phyloP scores from a whole-genome alignment of 2,888 invertebrate genomes.

The Hanleya hanleyi region DNA sequence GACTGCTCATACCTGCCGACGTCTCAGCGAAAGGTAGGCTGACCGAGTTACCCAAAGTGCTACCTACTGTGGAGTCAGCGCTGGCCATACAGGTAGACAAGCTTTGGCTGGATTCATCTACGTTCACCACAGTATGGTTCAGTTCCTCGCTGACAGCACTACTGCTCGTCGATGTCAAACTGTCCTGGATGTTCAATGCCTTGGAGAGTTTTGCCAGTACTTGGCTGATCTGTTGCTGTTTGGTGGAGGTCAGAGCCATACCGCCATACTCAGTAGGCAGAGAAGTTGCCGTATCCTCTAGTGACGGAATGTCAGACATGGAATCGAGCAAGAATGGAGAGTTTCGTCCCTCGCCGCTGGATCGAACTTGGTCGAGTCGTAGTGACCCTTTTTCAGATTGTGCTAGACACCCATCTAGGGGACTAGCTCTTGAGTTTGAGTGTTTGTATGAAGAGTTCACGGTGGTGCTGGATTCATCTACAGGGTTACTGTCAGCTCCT shows the following conservation, averaged over 20 bases:
- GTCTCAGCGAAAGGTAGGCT: no score
- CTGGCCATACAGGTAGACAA: no score
- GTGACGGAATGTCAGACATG: constrained; percentile 53
- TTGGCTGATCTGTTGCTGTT: constrained; percentile 63
- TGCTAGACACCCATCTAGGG: not conserved
- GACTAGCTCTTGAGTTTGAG: not conserved
- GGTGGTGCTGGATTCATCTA: no score
- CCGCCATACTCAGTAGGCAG: constrained; percentile 62
- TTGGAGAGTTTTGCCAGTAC: constrained; percentile 56
- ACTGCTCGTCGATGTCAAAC: constrained; percentile 48
- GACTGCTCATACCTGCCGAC: not conserved
- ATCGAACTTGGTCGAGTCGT: not conserved
- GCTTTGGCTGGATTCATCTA: not conserved
- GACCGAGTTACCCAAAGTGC: not conserved
- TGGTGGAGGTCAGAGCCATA: constrained; percentile 55
- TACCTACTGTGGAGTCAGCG: not conserved
- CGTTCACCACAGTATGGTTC: not conserved
- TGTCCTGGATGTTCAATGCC: constrained; percentile 58
- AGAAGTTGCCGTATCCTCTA: constrained; percentile 48
- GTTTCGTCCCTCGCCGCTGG: not conserved
- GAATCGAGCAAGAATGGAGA: not conserved
- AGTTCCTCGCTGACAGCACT: constrained; percentile 37
- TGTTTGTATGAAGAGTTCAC: not conserved
- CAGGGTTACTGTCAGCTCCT: no score
- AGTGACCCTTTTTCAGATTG: not conserved